Base-by-base conservation (phyloP, 2,797 vertebrate genomes). In the Lithobates pipiens region DNA sequence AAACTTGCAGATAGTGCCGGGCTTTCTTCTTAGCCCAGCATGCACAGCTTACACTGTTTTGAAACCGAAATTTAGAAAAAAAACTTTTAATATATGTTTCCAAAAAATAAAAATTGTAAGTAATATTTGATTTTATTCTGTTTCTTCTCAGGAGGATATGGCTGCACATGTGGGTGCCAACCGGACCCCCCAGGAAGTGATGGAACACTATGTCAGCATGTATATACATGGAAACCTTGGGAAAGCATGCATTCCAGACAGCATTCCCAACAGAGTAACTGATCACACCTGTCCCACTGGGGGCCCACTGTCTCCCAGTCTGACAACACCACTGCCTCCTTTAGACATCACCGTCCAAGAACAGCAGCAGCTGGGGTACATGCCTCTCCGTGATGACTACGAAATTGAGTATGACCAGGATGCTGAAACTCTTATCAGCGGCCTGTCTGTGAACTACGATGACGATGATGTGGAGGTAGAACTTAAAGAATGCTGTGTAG, bases 181-280 rank as follows among this genome's bases (percentile, higher is more conserved):
- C 1, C 94, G 98, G 18, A 97, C 96, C 0, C 97, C 98, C 0
- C 97, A 98, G 92, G 98, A 99, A 88, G 98, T 99, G 87, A 99
- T 99, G 98, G 98, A 99, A 2, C 98, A 99, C 90, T 99, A 99
- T 0, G 97, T 99, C 86, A 98, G 95, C 94, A 99, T 99, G 98
- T 99, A 99, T 75, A 98, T 99, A 91, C 98, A 99, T 0, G 98
- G 98, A 3, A 99, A 99, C 94, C 94, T 99, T 87, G 98, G 98
- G 0, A 98, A 98, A 80, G 98, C 98, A 87, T 99, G 98, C 92
- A 99, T 99, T 92, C 97, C 98, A 0, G 98, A 99, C 93, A 96
- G 88, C 11, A 99, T 99, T 88, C 98, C 98, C 0, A 99, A 99
- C 93, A 95, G 98, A 6, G 98, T 99, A 29, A 99, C 98, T 0